These are phyloP conservation scores for Drosophila quasianomalipes DNA, from an alignment of 2,888 invertebrate species.

Conservation along the genomic window DNA sequence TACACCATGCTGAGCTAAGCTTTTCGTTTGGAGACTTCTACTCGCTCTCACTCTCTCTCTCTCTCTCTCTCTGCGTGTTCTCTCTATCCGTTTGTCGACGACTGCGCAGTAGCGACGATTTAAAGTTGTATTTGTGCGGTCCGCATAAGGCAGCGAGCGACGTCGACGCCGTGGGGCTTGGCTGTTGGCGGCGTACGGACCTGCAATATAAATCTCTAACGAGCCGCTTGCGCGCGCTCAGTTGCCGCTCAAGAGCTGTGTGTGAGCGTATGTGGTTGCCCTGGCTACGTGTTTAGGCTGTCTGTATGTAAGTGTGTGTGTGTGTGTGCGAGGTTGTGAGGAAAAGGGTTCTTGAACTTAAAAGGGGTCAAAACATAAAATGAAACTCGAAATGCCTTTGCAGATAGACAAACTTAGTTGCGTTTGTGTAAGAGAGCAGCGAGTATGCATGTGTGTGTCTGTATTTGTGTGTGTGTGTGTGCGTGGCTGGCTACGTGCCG, in stretches of 20 bases:
- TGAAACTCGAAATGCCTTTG: constrained; percentile 81
- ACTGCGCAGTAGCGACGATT: constrained; percentile 47
- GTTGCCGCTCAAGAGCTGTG: constrained; percentile 62
- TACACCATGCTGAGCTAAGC: constrained; percentile 69
- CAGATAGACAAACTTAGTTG: constrained; percentile 76
- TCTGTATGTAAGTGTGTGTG: constrained; percentile 21
- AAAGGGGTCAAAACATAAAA: constrained; percentile 84
- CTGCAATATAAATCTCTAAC: constrained; percentile 72
- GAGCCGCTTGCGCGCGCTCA: constrained; percentile 71
- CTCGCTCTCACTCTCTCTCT: constrained; percentile 21
- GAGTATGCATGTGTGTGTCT: constrained; percentile 22
- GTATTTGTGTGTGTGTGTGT: constrained; percentile 13
- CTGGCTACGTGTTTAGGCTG: constrained; percentile 23
- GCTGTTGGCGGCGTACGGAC: constrained; percentile 45
- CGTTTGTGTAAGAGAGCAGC: constrained; percentile 41
- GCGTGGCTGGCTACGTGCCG: constrained; percentile 57
- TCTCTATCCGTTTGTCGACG: constrained; percentile 32
- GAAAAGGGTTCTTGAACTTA: constrained; percentile 85
- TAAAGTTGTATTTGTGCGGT: constrained; percentile 45
- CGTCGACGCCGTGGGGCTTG: constrained; percentile 55
- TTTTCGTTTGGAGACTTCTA: constrained; percentile 68
- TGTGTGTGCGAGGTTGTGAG: constrained; percentile 63
- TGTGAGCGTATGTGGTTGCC: constrained; percentile 58
- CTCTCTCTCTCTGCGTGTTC: constrained; percentile 2
- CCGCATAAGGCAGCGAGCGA: constrained; percentile 47